phyloP scores from a whole-genome alignment of 30 jellyfish, hydroid and myxozoan genomes.

The Chrysaora quinquecirrha region DNA sequence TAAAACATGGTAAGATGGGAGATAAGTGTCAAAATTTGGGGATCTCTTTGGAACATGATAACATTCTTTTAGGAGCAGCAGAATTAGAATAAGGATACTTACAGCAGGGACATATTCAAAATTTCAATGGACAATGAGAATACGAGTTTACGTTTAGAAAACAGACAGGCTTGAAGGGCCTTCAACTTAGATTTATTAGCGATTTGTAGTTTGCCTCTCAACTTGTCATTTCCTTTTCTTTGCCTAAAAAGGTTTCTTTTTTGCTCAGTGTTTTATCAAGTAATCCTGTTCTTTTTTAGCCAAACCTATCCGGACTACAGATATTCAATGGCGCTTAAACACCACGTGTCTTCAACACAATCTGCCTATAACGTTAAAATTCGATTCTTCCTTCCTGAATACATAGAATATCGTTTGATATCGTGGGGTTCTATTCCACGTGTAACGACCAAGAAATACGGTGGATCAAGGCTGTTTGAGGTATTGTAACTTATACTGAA shows the following conservation, averaged over 20 bases:
- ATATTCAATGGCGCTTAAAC: slow-evolving; percentile 25
- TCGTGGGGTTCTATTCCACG: slow-evolving; percentile 23
- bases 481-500: slow-evolving; percentile 13
- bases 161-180: too few species aligned
- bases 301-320: slow-evolving; percentile 39
- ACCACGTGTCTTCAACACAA: slow-evolving; percentile 29
- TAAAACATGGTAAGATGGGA: too few species aligned
- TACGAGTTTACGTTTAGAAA: too few species aligned
- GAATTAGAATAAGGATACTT: too few species aligned
- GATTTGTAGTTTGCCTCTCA: background rate
- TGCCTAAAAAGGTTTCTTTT: background rate
- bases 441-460: slow-evolving; percentile 33
- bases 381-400: slow-evolving; percentile 64
- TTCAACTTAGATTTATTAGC: too few species aligned
- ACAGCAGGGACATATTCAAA: too few species aligned
- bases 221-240: background rate
- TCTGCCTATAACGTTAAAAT: slow-evolving; percentile 50
- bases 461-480: slow-evolving; percentile 70
- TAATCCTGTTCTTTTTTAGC: slow-evolving; percentile 24
- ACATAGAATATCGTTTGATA: slow-evolving; percentile 16
- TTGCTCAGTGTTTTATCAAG: background rate
- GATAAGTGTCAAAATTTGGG: too few species aligned
- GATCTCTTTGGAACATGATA: too few species aligned
- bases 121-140: too few species aligned
- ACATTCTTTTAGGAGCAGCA: too few species aligned